Base-by-base conservation (phyloP, 1,140 invertebrate genomes). In the Zeugodacus cucurbitae region DNA sequence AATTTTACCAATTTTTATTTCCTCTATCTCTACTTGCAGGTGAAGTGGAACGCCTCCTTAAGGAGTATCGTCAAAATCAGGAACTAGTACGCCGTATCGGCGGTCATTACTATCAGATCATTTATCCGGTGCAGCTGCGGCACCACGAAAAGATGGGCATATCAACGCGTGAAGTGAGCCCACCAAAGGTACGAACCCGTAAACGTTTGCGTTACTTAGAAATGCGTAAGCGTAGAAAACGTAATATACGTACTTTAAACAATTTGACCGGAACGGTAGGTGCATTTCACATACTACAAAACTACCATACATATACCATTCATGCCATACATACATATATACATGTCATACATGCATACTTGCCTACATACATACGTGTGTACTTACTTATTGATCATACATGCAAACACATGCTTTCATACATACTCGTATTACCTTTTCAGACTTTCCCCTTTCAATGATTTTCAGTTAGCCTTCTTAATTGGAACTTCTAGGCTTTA, bases 131-230 rank as follows among this genome's bases (percentile, higher is more conserved):
- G 90, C 98, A 98, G 95, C 95, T 98, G 92, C 96, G 97, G 88
- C 97, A 98, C 94, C 97, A 98, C 95, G 97, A 98, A 94, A 98
- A 98, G 95, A 97, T 98, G 96, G 97, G 97, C 91, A 98, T 98
- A 93, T 98, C 97, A 90, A 98, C 97, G 88, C 95, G 97, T 93
- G 97, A 98, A 95, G 96, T 97, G 93, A 96, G 96, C 94, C 95
- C 96, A 91, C 95, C 96, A 91, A 97, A 97, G 96, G 97, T 97
- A 95, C 95, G 95, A 94, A 94, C 93, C 92, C 91, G 91, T 91
- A 92, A 89, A 89, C 89, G 90, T 89, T 82, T 82, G 41, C 74
- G 41, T 82, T n/a, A n/a, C 74, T 82, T 82, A 82, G 74, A 82
- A 48, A 29, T 82, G 22, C 74, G 37, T 82, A 82, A 82, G 41